phyloP scores from a whole-genome alignment of 1,140 invertebrate species.

The Drosophila sp. region DNA sequence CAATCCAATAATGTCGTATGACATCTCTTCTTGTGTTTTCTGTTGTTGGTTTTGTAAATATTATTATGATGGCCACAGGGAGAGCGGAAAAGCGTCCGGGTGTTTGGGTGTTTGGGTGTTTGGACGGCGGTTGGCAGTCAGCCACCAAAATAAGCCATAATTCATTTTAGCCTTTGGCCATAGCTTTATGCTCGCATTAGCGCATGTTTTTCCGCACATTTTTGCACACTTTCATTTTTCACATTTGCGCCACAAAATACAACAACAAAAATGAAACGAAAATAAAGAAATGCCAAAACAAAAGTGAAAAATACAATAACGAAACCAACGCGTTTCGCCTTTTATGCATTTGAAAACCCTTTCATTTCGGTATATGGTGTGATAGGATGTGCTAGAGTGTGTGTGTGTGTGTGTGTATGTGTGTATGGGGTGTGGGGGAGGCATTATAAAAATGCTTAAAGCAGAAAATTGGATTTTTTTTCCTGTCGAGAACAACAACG shows the following conservation, averaged over 20 bases:
- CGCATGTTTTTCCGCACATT: constrained; percentile 55
- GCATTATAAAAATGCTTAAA: constrained; percentile 72
- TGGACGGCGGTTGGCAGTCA: neutral
- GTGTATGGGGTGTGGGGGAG: constrained; percentile 20
- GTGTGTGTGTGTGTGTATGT: neutral
- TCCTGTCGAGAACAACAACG: constrained; percentile 28
- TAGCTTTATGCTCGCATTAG: constrained; percentile 45
- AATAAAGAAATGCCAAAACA: constrained; percentile 46
- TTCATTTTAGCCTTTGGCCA: constrained; percentile 57
- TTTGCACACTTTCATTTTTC: constrained; percentile 58
- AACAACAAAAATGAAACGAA: constrained; percentile 7
- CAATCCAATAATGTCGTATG: constrained; percentile 3
- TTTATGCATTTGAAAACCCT: constrained; percentile 63
- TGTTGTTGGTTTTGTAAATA: neutral
- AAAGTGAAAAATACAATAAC: constrained; percentile 32
- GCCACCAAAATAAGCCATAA: constrained; percentile 40
- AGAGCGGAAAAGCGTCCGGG: neutral
- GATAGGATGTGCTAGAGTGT: constrained; percentile 2
- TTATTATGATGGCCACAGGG: neutral
- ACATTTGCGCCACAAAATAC: constrained; percentile 49
- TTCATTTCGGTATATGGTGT: constrained; percentile 31
- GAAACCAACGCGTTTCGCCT: constrained; percentile 28
- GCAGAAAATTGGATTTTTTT: constrained; percentile 78
- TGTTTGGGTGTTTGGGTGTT: neutral
- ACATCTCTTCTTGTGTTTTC: neutral